phyloP scores from a whole-genome alignment of 2,888 invertebrate species.

The Epistrophella euchroma region DNA sequence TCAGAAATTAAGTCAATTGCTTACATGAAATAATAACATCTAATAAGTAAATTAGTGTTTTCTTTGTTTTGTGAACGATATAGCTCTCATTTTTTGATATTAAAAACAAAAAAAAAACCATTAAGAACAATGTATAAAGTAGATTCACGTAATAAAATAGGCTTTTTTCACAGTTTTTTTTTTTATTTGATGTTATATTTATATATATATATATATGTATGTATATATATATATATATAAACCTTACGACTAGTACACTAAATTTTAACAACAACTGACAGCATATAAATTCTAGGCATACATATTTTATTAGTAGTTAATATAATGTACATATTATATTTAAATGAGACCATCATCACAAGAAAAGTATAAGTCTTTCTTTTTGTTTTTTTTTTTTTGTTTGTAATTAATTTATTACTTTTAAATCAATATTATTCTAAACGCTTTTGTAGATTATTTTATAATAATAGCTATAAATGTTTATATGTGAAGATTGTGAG shows the following conservation, averaged over 20 bases:
- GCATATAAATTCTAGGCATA: constrained; percentile 34
- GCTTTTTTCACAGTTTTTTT: constrained; percentile 20
- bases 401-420: constrained; percentile 17
- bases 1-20: background rate
- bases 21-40: background rate
- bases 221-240: constrained; percentile 23
- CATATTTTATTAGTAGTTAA: constrained; percentile 29
- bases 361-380: constrained; percentile 50
- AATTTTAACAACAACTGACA: constrained; percentile 16
- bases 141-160: constrained; percentile 35
- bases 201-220: constrained; percentile 27
- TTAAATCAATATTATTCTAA: background rate
- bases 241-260: constrained; percentile 26
- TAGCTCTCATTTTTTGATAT: background rate
- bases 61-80: background rate
- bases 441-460: constrained; percentile 1
- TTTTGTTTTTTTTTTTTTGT: background rate
- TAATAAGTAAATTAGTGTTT: background rate
- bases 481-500: constrained; percentile 19
- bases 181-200: background rate
- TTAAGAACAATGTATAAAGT: constrained; percentile 14
- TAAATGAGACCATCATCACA: constrained; percentile 70
- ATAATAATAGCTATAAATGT: constrained; percentile 2
- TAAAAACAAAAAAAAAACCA: constrained; percentile 10
- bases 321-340: constrained; percentile 54